Percentiles rank a stretch among this genome's conserved stretches.
These are phyloP conservation scores for Cecidostiba fungosa DNA, from an alignment of 2,888 invertebrate genomes.

Conservation along the genomic window DNA sequence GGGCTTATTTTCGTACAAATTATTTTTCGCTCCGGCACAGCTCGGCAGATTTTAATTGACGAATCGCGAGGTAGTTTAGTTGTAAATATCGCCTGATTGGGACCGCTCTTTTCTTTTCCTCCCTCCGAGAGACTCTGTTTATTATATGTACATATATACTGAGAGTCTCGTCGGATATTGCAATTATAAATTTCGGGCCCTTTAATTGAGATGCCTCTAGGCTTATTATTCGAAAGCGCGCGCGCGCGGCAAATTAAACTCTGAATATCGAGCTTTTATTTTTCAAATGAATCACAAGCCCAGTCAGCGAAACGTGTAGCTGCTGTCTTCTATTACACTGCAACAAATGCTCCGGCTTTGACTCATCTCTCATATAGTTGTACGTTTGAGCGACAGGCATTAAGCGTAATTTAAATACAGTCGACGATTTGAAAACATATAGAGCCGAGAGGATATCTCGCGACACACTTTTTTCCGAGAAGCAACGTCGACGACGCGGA, in stretches of 20 bases:
- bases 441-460: too few relatives aligned
- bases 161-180: too few relatives aligned
- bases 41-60: conserved; percentile 52
- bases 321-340: too few relatives aligned
- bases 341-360: too few relatives aligned
- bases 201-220: neutral
- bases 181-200: conserved; percentile 11
- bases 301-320: too few relatives aligned
- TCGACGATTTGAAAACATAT: neutral
- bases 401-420: neutral
- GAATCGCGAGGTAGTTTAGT: conserved; percentile 39
- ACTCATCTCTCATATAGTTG: neutral
- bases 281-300: too few relatives aligned
- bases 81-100: conserved; percentile 25
- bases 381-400: neutral
- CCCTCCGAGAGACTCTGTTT: neutral
- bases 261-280: too few relatives aligned
- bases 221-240: neutral
- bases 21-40: conserved; percentile 66
- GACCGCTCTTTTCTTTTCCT: neutral
- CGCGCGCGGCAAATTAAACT: too few relatives aligned
- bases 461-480: too few relatives aligned
- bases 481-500: too few relatives aligned
- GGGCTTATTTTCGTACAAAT: conserved; percentile 73
- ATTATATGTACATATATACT: too few relatives aligned